phyloP scores from a whole-genome alignment of 2,888 invertebrate genomes.

The Cryptocephalus moraei region DNA sequence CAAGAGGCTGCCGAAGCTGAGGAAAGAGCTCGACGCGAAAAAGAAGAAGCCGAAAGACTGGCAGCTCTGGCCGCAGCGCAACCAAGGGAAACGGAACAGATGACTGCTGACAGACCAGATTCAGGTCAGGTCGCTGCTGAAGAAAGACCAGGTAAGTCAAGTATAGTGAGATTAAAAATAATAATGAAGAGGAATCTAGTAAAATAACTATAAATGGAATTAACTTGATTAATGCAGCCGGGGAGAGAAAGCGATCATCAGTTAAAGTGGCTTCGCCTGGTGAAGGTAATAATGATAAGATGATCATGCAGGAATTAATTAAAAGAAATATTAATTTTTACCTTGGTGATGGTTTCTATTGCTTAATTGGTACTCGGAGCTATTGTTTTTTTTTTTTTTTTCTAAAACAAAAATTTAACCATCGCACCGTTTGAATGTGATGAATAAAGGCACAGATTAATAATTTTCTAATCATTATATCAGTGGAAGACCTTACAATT shows the following conservation, averaged over 20 bases:
- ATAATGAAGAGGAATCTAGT: background rate
- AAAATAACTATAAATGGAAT: background rate
- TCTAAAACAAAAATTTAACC: conserved; percentile 1
- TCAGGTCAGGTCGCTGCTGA: conserved; percentile 39
- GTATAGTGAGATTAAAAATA: background rate
- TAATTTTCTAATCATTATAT: conserved; percentile 4
- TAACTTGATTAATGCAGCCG: conserved; percentile 30
- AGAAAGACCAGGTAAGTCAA: conserved; percentile 45
- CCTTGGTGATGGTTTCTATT: conserved; percentile 22
- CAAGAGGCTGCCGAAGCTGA: conserved; percentile 59
- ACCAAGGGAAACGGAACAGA: conserved; percentile 37
- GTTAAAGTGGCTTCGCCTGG: conserved; percentile 35
- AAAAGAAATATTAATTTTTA: background rate
- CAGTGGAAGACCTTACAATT: background rate
- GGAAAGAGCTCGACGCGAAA: conserved; percentile 54
- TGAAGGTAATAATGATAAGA: conserved; percentile 32
- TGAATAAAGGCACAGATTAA: conserved; percentile 14
- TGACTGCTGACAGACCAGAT: conserved; percentile 35
- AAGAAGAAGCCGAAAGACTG: conserved; percentile 71
- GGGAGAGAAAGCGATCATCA: conserved; percentile 31
- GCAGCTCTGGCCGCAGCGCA: conserved; percentile 48
- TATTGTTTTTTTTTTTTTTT: background rate
- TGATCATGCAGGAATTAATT: background rate
- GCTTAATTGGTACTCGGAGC: conserved; percentile 11
- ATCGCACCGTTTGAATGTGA: conserved; percentile 4